Evolutionary conservation across 2,797 vertebrate species (phyloP).

Genomic region (Lacerta viridis): DNA sequence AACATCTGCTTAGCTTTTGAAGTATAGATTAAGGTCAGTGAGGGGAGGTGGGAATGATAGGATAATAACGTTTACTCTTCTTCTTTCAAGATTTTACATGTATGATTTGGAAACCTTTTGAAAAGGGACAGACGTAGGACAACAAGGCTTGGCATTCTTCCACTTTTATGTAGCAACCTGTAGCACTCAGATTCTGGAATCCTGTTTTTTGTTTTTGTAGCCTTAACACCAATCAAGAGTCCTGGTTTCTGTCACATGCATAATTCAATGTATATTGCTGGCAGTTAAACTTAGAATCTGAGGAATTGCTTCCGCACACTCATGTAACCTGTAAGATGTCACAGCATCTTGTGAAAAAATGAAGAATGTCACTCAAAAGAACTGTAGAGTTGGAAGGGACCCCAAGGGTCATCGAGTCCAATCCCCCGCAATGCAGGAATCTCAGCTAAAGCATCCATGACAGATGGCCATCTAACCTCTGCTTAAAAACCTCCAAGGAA

Average conservation of each 20-base stretch:
- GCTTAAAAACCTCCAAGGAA: too few relatives aligned
- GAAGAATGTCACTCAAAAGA: neutral
- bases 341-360: neutral
- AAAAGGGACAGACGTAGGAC: slow-evolving; percentile 53
- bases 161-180: slow-evolving; percentile 18
- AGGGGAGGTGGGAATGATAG: slow-evolving; percentile 73
- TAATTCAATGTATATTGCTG: neutral
- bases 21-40: slow-evolving; percentile 74
- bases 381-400: too few relatives aligned
- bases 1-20: slow-evolving; percentile 79
- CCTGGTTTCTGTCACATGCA: neutral
- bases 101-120: slow-evolving; percentile 64
- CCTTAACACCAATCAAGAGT: slow-evolving; percentile 9
- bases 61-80: slow-evolving; percentile 69
- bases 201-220: slow-evolving; percentile 13
- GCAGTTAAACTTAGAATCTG: neutral
- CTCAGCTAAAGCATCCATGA: too few relatives aligned
- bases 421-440: too few relatives aligned
- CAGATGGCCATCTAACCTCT: too few relatives aligned
- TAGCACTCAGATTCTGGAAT: slow-evolving; percentile 48
- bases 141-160: slow-evolving; percentile 55
- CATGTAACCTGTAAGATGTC: neutral
- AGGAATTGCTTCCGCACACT: neutral
- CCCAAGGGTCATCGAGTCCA: too few relatives aligned
- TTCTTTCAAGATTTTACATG: slow-evolving; percentile 74